Base-by-base conservation (phyloP, 2,797 vertebrate species). In the Coreius guichenoti region DNA sequence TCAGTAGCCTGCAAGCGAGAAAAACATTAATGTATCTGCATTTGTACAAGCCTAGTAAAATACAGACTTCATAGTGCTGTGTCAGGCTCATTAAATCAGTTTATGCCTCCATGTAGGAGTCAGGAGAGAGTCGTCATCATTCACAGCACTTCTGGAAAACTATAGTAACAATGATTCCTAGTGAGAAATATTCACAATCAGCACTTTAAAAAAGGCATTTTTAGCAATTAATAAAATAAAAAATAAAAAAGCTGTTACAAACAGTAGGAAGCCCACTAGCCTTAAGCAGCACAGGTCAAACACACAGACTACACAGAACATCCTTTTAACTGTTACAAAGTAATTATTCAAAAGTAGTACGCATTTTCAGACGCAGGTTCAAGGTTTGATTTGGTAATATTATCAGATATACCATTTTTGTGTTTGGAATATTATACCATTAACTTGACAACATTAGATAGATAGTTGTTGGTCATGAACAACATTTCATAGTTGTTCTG, bases 81-180 rank as follows among this genome's bases (percentile, higher is more conserved):
- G 93, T 99, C 98, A 99, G 98, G 91, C 98, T 99, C 98, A 99
- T 99, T 99, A 99, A 99, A 99, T 98, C 98, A 99, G 96, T 93
- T 94, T 94, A 81, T 0, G 86, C 98, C 98, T 96, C 94, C 98
- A 98, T 23, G 0, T 0, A 1, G 12, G 76, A 8, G 90, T 99
- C 98, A 95, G 97, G 96, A 12, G 36, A 91, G 70, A 33, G 5
- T 4, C 5, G 29, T 94, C 98, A 99, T 99, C 98, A 97, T 72
- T 3, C 93, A 95, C 96, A 94, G 94, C 92, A 68, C 54, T 36
- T 31, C n/a, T 7, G 3, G 23, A 80, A 79, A 39, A 31, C n/a
- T 47, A 29, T 3, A 47, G 16, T 31, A 61, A 61, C 47, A 36
- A 51, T 13, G 9, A 21, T 13, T 8, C 47, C 17, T 21, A 23